These are phyloP conservation scores for Pampusana beccarii DNA, from an alignment of 2,113 vertebrate genomes.

Conservation along the genomic window DNA sequence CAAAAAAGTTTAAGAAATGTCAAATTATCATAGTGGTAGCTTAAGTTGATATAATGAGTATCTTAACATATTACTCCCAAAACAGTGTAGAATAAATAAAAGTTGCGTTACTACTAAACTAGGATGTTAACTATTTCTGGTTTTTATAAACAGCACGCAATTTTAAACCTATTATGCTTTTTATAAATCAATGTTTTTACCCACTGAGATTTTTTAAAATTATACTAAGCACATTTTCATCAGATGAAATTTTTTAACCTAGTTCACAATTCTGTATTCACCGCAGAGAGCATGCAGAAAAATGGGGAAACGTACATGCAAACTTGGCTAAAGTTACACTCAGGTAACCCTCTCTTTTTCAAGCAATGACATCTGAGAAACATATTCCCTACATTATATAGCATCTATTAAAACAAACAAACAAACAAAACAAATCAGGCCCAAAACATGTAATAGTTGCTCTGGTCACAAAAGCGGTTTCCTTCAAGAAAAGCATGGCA, in stretches of 20 bases:
- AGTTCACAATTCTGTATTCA: not conserved
- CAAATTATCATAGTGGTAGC: not conserved
- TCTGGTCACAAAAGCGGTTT: slow-evolving; percentile 27
- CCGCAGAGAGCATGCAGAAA: not conserved
- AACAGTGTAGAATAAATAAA: not conserved
- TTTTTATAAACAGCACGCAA: not conserved
- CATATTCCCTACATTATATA: not conserved
- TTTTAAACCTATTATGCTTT: not conserved
- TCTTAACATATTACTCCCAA: not conserved
- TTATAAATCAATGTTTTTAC: not conserved
- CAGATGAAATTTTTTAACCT: not conserved
- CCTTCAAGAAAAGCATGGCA: slow-evolving; percentile 49
- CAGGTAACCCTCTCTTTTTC: not conserved
- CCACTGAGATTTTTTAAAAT: not conserved
- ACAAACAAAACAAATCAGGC: slow-evolving; percentile 22
- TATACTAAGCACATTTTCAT: not conserved
- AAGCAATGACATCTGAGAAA: not conserved
- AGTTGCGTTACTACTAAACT: not conserved
- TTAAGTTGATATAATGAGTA: not conserved
- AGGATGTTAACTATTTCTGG: not conserved
- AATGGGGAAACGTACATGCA: not conserved
- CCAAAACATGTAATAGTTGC: slow-evolving; percentile 31
- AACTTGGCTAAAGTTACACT: not conserved
- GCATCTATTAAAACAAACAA: not conserved
- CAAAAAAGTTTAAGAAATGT: not conserved